These are phyloP conservation scores for Drosophila gaucha DNA, from an alignment of 2,888 invertebrate genomes.

Conservation along the genomic window DNA sequence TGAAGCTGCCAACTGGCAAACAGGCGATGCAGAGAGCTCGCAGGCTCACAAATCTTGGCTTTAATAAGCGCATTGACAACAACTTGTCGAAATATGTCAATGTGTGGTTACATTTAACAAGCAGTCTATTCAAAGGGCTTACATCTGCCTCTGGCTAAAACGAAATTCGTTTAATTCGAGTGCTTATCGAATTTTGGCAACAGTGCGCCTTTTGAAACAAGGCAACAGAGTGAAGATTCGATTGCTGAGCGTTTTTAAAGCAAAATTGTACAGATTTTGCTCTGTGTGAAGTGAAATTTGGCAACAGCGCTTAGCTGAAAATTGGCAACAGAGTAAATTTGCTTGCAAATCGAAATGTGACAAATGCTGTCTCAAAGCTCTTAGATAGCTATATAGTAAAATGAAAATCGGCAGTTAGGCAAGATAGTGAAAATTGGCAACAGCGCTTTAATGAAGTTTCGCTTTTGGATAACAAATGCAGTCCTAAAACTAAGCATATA, in stretches of 20 bases:
- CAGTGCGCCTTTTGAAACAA: neutral
- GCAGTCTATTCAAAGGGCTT: neutral
- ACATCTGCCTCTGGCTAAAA: neutral
- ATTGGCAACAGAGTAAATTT: slow-evolving; percentile 5
- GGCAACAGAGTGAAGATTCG: too few species aligned
- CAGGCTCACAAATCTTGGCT: slow-evolving; percentile 38
- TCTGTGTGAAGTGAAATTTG: neutral
- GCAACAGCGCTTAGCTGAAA: slow-evolving; percentile 17
- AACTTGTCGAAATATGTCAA: slow-evolving; percentile 35
- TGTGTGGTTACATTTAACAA: slow-evolving; percentile 15
- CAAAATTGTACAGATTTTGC: neutral
- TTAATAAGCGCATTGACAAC: slow-evolving; percentile 30
- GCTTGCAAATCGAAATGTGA: too few species aligned
- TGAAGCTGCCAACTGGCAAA: slow-evolving; percentile 56
- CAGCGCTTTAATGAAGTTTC: too few species aligned
- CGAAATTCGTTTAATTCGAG: neutral
- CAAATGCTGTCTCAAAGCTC: too few species aligned
- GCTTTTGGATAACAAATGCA: too few species aligned
- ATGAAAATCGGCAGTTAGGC: slow-evolving; percentile 14
- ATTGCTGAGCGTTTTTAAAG: too few species aligned
- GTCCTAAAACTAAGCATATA: too few species aligned
- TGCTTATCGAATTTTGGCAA: slow-evolving; percentile 6
- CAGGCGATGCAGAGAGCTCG: slow-evolving; percentile 12
- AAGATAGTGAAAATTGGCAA: slow-evolving; percentile 8
- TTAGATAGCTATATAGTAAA: too few species aligned